Evolutionary conservation across 1,140 invertebrate species (phyloP), one percentile per base, ranked within the genome.

Genomic region (Nymphalis io): DNA sequence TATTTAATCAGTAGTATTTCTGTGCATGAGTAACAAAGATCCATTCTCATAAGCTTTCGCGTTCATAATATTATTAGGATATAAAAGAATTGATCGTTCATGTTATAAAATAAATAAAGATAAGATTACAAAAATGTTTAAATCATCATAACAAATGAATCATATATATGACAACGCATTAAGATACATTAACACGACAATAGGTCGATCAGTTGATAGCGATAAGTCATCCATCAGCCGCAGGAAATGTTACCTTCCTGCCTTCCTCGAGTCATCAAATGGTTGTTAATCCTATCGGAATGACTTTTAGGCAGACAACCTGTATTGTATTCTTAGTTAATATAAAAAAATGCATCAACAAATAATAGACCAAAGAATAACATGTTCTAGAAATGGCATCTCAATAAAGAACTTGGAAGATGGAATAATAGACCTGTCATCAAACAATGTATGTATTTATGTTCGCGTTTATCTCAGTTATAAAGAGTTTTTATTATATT

Each of bases 121-220:
- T 46, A n/a, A 46, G 44, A 46, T 46, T 46, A 46, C 5, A 46
- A 33, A 33, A 8, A n/a, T 18, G n/a, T n/a, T n/a, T 16, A 46
- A 46, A 16, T 16, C 8, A n/a, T 46, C 44, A 46, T 46, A 46
- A 8, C 15, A 46, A 46, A 46, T 46, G 44, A n/a, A 1, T 21
- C 8, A 11, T 53, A 20, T 21, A 48, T 18, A 18, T 2, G 16
- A 48, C 27, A 33, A 33, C 15, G 18, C 48, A 53, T 53, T 53
- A 53, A 53, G 48, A 53, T 53, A 53, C 48, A 53, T 53, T 53
- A 53, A 53, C 48, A 12, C 3, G 1, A 53, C 48, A 53, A 53
- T 21, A 21, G 48, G 48, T 53, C 48, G 48, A 53, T 53, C 48
- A 53, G 48, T 18, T 10, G 48, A 53, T 53, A 53, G 15, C 48